These are phyloP conservation scores for Brenthis daphne DNA, from an alignment of 2,888 invertebrate species.

Conservation along the genomic window DNA sequence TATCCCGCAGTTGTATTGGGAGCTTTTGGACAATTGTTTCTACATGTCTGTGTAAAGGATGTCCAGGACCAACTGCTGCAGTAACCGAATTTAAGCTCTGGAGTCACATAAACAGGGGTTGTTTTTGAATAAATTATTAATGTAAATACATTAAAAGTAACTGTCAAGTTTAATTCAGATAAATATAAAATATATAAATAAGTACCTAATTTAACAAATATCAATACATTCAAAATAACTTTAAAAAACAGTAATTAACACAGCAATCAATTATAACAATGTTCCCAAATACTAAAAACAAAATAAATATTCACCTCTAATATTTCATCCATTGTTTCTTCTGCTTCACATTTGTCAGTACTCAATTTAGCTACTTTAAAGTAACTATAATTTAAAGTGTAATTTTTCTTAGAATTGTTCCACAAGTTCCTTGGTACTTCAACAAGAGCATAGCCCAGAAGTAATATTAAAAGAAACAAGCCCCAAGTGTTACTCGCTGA, in stretches of 20 bases:
- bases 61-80: slow-evolving; percentile 88
- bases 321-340: slow-evolving; percentile 97
- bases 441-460: slow-evolving; percentile 96
- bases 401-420: slow-evolving; percentile 93
- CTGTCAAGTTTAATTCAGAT: too few species aligned
- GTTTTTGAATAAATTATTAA: slow-evolving; percentile 1
- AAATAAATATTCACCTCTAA: slow-evolving; percentile 85
- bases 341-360: slow-evolving; percentile 97
- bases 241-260: too few species aligned
- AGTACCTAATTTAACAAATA: too few species aligned
- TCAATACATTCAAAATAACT: too few species aligned
- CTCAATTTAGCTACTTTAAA: slow-evolving; percentile 97
- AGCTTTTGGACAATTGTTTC: slow-evolving; percentile 95
- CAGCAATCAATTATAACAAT: too few species aligned
- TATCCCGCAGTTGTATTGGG: slow-evolving; percentile 89
- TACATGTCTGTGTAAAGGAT: slow-evolving; percentile 89
- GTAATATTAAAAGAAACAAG: slow-evolving; percentile 93
- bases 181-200: too few species aligned
- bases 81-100: slow-evolving; percentile 93
- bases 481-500: slow-evolving; percentile 99
- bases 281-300: neutral
- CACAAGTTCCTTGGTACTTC: slow-evolving; percentile 96
- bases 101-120: slow-evolving; percentile 40
- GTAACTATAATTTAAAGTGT: slow-evolving; percentile 92
- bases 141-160: neutral